phyloP scores from a whole-genome alignment of 2,797 vertebrate species.

The Brotula barbata region DNA sequence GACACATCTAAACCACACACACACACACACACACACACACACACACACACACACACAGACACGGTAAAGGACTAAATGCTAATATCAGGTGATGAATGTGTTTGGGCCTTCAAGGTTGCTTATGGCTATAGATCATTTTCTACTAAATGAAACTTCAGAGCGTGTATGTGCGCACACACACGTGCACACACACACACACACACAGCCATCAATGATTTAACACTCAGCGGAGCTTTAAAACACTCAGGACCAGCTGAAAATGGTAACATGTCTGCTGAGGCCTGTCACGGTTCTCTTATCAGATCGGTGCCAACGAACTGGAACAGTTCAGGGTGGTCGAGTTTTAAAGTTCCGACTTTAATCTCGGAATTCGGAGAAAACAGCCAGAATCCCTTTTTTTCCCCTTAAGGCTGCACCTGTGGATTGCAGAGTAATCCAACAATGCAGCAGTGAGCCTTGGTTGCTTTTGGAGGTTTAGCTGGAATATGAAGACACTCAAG shows the following conservation, averaged over 20 bases:
- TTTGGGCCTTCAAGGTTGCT: slow-evolving; percentile 68
- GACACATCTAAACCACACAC: slow-evolving; percentile 6
- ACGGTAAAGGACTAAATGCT: slow-evolving; percentile 54
- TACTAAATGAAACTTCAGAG: slow-evolving; percentile 73
- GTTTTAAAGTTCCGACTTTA: too few species aligned
- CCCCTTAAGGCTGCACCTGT: too few species aligned
- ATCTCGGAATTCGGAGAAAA: too few species aligned
- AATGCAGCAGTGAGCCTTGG: too few species aligned
- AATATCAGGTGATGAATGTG: slow-evolving; percentile 74
- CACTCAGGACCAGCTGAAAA: slow-evolving; percentile 52
- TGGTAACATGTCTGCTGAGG: slow-evolving; percentile 35
- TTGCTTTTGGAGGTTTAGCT: too few species aligned
- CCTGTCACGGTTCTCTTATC: slow-evolving; percentile 43
- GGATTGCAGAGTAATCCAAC: too few species aligned
- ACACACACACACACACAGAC: slow-evolving; percentile 17
- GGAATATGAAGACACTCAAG: too few species aligned
- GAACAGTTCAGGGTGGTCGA: slow-evolving; percentile 29
- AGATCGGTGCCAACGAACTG: slow-evolving; percentile 39
- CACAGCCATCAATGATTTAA: slow-evolving; percentile 69
- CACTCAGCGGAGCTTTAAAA: slow-evolving; percentile 55
- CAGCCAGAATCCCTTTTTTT: too few species aligned
- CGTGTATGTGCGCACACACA: slow-evolving; percentile 35
- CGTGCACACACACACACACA: slow-evolving; percentile 47
- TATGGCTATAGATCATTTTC: slow-evolving; percentile 69
- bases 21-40: slow-evolving; percentile 6